Base-by-base conservation (phyloP, 2,113 vertebrate species). In the Thunnus thynnus region DNA sequence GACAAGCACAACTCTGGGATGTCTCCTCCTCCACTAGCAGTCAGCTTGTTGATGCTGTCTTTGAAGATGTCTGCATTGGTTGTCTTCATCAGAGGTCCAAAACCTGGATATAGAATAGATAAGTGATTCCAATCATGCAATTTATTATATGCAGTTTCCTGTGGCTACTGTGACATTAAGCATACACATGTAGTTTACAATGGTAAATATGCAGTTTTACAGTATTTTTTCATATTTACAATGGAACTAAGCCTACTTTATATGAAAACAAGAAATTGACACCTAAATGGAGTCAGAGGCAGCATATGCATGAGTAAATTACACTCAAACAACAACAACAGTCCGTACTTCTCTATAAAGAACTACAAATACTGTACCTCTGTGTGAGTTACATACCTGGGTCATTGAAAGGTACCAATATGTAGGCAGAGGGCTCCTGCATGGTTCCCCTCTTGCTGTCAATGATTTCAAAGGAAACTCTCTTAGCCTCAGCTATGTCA, bases 381-480 rank as follows among this genome's bases (percentile, higher is more conserved):
- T 55, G 10, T 62, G 55, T 56, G 16, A 27, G 7, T 36, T 18
- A 25, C 74, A 6, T 16, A 94, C 93, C 88, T 61, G 93, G 91
- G 73, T 95, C 93, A 67, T 93, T 95, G 78, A 94, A 94, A 10
- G 93, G 93, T 7, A 94, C 94, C 72, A 94, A 10, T 67, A 95
- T 91, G 82, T 94, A 95, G 22, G 69, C 62, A 0, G 91, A 93
- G 8, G 93, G 94, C 51, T 93, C 91, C 41, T 91, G 58, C 8
- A 32, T 57, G 2, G 89, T 92, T 73, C 91, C 89, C 6, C 80
- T 83, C 51, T 83, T 93, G 1, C 78, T 81, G 81, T 94, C 87
- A 22, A 94, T 94, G 70, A 95, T 93, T 5, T 75, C 54, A 51
- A 91, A 88, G 10, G 88, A 85, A 41, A 93, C 83, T 11, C 64